Evolutionary conservation across 2,888 invertebrate genomes (phyloP).

Genomic region (Enchytraeus crypticus): DNA sequence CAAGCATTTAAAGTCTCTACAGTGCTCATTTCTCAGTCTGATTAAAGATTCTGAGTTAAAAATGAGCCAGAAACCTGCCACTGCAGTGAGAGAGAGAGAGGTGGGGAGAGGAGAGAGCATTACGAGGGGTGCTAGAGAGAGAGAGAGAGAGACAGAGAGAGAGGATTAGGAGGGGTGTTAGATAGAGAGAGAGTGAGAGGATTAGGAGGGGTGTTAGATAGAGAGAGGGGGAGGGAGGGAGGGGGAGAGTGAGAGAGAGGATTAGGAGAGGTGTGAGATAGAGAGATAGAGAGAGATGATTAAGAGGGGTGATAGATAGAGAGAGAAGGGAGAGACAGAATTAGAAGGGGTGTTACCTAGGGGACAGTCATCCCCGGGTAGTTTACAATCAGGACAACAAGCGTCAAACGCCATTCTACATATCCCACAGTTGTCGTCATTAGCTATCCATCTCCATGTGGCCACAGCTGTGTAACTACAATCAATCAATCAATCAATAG

Average conservation of each 20-base stretch:
- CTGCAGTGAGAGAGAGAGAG: background rate
- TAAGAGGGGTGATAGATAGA: background rate
- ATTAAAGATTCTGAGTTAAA: too few species aligned
- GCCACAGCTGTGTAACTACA: constrained; percentile 58
- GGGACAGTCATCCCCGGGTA: constrained; percentile 95
- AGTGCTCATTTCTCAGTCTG: too few species aligned
- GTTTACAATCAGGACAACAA: constrained; percentile 92
- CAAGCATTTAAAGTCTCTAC: too few species aligned
- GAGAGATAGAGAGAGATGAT: background rate
- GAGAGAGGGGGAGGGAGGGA: background rate
- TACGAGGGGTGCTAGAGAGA: too few species aligned
- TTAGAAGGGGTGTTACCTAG: constrained; percentile 53
- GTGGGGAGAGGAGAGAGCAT: background rate
- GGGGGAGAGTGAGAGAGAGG: background rate
- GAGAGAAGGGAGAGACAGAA: background rate
- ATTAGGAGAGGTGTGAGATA: background rate
- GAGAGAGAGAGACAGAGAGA: background rate
- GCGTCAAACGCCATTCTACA: constrained; percentile 98
- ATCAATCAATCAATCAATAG: too few species aligned
- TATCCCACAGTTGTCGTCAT: constrained; percentile 92
- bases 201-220: background rate
- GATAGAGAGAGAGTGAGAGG: background rate
- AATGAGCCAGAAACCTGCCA: background rate
- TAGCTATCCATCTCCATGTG: constrained; percentile 97
- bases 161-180: background rate